Evolutionary conservation across 2,797 vertebrate genomes (phyloP), one percentile per base, ranked within the genome.

Genomic region (Propithecus deckenii): DNA sequence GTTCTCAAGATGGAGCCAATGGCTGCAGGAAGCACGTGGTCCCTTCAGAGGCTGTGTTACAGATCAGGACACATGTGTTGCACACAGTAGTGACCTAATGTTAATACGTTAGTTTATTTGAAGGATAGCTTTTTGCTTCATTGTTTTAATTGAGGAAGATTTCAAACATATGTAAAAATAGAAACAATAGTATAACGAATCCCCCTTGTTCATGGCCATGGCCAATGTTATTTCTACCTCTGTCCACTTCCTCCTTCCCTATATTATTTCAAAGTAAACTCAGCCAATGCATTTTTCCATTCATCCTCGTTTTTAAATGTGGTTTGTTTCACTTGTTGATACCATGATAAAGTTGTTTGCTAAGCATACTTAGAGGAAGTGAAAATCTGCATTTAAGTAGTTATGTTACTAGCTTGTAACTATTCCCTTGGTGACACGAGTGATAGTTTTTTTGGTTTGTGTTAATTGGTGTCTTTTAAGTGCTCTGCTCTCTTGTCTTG

Each of bases 221-320:
- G 48, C 69, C 69, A 4, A 0, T 4, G 7, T 28, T 52, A 18
- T 35, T 84, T 59, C 7, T 7, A 7, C 22, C 43, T 86, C 72
- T 18, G 0, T 50, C 52, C 3, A 30, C 38, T 38, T 80, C 2
- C 57, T 78, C 63, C 72, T 32, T 72, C 69, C 10, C 18, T 1
- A 0, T 7, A 1, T 43, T 74, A 79, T 48, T 79, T 78, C 78
- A 92, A 59, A 90, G 55, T 61, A 88, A 61, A 80, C 43, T 43
- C n/a, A 59, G 48, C 20, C 79, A 83, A 0, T 46, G 18, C 69
- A 5, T 38, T 63, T 86, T 84, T 59, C 71, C 85, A 79, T 95
- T 95, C 63, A 84, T 85, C 41, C 46, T 65, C 28, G n/a, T 46
- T 94, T 88, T 50, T 18, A 69, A 94, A 55, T 90, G 52, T 61